These are phyloP conservation scores for Peromyscus nudipes DNA, from an alignment of 2,797 vertebrate species.

Conservation along the genomic window DNA sequence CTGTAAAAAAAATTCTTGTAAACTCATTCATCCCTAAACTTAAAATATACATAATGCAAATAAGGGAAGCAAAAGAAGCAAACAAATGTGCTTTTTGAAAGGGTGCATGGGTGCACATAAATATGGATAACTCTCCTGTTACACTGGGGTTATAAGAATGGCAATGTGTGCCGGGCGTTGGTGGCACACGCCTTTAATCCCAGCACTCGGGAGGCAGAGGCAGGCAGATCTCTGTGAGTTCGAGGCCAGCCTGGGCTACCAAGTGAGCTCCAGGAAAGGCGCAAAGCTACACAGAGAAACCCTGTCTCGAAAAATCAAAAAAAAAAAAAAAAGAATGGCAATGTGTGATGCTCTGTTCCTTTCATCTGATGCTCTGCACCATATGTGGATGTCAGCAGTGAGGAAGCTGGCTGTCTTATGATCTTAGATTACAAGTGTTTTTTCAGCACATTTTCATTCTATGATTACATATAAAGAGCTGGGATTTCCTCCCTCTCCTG, in stretches of 20 bases:
- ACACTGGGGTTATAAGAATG: too few species aligned
- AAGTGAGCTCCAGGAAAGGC: too few species aligned
- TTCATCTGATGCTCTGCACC: neutral
- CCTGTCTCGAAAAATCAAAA: too few species aligned
- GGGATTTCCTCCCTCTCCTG: neutral
- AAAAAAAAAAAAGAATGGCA: too few species aligned
- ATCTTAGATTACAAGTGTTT: neutral
- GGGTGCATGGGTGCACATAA: neutral
- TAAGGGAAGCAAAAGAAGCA: neutral
- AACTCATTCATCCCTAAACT: neutral
- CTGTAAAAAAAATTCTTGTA: neutral
- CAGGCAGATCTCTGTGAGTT: too few species aligned
- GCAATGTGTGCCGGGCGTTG: neutral
- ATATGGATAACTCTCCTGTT: neutral
- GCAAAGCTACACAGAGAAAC: too few species aligned
- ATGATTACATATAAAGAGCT: neutral
- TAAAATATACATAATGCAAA: neutral
- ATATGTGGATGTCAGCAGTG: neutral
- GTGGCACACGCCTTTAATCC: too few species aligned
- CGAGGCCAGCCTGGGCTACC: too few species aligned
- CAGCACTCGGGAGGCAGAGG: too few species aligned
- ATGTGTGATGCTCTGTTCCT: neutral
- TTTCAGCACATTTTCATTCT: neutral
- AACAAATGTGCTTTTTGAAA: neutral
- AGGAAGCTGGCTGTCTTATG: neutral